phyloP scores from a whole-genome alignment of 2,888 invertebrate species.

The Athalia circularis region DNA sequence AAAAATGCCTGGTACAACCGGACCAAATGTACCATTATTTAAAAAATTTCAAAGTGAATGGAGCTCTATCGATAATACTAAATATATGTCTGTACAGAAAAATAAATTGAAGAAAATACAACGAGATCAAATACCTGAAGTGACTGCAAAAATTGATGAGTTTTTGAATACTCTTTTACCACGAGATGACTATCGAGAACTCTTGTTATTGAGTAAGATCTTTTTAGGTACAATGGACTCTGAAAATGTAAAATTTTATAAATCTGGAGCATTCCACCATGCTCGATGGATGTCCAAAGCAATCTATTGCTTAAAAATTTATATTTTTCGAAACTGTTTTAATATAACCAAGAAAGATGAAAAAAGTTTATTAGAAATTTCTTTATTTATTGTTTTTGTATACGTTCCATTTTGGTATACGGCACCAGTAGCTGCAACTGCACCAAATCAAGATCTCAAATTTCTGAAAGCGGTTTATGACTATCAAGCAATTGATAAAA shows the following conservation, averaged over 20 bases:
- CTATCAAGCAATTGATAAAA: not conserved
- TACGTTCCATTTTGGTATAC: constrained; percentile 52
- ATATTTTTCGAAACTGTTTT: constrained; percentile 48
- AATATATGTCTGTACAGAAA: constrained; percentile 45
- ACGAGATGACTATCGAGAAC: constrained; percentile 55
- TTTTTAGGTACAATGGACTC: constrained; percentile 54
- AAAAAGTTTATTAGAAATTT: constrained; percentile 47
- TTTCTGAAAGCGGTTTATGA: constrained; percentile 49
- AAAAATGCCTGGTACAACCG: constrained; percentile 49
- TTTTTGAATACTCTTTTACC: constrained; percentile 49
- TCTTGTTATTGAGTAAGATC: constrained; percentile 55
- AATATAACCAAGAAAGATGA: constrained; percentile 48
- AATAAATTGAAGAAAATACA: constrained; percentile 16
- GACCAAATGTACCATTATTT: constrained; percentile 53
- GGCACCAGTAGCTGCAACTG: constrained; percentile 47
- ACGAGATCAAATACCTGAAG: constrained; percentile 24
- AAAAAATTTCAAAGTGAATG: constrained; percentile 53
- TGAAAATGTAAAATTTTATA: constrained; percentile 52
- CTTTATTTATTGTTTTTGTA: constrained; percentile 50
- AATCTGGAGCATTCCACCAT: constrained; percentile 58
- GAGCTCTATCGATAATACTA: constrained; percentile 47
- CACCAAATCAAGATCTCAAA: constrained; percentile 53
- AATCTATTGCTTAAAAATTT: constrained; percentile 54
- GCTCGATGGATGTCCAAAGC: constrained; percentile 61
- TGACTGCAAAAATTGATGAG: not conserved